Percentiles rank a stretch among this genome's conserved stretches.
These are phyloP conservation scores for Ardeotis arabs DNA, from an alignment of 2,113 vertebrate species.

Conservation along the genomic window DNA sequence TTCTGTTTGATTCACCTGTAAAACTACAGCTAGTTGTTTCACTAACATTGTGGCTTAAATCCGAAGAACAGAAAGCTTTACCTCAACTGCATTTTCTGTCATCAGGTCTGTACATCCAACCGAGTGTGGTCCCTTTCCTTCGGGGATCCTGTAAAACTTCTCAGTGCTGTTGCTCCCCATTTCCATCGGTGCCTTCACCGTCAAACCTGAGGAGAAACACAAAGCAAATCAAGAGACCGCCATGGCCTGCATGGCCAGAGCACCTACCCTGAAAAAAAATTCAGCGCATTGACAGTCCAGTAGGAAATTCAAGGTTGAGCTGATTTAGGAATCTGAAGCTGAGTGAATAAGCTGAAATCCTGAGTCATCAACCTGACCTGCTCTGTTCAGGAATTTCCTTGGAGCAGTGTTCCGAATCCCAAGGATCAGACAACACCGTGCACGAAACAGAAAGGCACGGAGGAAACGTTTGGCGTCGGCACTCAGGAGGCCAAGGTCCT, in stretches of 20 bases:
- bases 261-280: neutral
- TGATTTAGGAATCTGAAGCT: neutral
- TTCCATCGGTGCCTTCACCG: neutral
- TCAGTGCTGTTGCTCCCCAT: constrained; percentile 76
- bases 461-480: neutral
- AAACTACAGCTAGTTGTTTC: neutral
- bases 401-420: neutral
- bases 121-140: constrained; percentile 81
- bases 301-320: neutral
- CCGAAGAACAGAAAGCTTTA: neutral
- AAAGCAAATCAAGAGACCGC: neutral
- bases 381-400: neutral
- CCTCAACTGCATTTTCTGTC: constrained; percentile 84
- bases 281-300: fast-evolving
- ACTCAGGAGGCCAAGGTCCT: neutral
- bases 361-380: neutral
- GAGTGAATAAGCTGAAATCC: neutral
- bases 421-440: neutral
- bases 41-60: neutral
- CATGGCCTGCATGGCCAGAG: neutral
- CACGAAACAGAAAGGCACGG: neutral
- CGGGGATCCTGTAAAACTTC: constrained; percentile 79
- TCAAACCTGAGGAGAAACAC: neutral
- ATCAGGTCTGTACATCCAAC: constrained; percentile 94
- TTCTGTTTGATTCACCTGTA: neutral